These are phyloP conservation scores for Dolichopus griseipennis DNA, from an alignment of 2,888 invertebrate species.

Conservation along the genomic window DNA sequence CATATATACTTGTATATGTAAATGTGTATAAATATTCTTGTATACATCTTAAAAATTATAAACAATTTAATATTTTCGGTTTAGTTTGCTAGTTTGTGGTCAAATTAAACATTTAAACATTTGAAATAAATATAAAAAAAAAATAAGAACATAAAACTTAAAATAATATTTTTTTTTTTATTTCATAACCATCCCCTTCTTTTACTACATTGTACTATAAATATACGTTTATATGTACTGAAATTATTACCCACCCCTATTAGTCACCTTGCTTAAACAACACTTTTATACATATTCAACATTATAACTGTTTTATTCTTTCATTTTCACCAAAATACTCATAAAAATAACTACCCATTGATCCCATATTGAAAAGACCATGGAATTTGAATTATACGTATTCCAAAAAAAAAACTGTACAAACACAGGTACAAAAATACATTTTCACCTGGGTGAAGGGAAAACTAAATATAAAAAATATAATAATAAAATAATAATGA, in stretches of 20 bases:
- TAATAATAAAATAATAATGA: constrained; percentile 12
- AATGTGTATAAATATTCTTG: too few relatives aligned
- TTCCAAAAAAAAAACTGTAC: not conserved
- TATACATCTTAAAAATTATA: not conserved
- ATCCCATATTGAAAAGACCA: too few relatives aligned
- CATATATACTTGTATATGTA: too few relatives aligned
- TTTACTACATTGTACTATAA: not conserved
- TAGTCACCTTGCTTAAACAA: not conserved
- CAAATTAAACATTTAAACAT: not conserved
- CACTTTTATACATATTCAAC: not conserved
- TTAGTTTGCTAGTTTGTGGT: not conserved
- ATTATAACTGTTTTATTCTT: not conserved
- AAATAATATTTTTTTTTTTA: not conserved
- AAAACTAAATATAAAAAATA: not conserved
- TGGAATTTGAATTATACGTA: too few relatives aligned
- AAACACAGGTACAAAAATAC: not conserved
- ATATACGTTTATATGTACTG: not conserved
- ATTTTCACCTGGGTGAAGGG: not conserved
- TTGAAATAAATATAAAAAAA: not conserved
- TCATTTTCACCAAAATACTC: not conserved
- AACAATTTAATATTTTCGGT: not conserved
- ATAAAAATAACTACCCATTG: too few relatives aligned
- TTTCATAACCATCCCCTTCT: not conserved
- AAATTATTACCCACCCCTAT: not conserved
- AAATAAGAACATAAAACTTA: not conserved